Percentiles rank a stretch among this genome's conserved stretches.
Evolutionary conservation across 1,140 invertebrate species (phyloP).

Genomic region (Elymnias hypermnestra): DNA sequence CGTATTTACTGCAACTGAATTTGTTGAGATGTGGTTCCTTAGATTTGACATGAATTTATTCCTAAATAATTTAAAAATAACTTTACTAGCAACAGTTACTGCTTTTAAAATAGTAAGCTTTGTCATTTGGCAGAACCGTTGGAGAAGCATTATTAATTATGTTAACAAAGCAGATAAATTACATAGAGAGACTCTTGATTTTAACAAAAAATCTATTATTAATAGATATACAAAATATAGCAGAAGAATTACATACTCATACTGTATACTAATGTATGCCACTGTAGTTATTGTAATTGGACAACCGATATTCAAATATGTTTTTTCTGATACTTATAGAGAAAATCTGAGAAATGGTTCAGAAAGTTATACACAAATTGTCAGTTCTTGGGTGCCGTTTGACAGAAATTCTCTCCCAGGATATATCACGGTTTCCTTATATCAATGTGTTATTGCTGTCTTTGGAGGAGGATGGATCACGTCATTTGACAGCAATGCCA

Average conservation of each 20-base stretch:
- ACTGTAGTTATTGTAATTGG: conserved; percentile 49
- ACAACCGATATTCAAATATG: conserved; percentile 48
- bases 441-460: conserved; percentile 39
- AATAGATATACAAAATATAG: conserved; percentile 44
- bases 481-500: conserved; percentile 43
- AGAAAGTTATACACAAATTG: conserved; percentile 34
- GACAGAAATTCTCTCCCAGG: conserved; percentile 36
- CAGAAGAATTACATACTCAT: conserved; percentile 51
- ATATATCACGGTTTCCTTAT: conserved; percentile 29
- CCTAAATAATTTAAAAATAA: conserved; percentile 59
- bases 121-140: conserved; percentile 46
- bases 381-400: conserved; percentile 53
- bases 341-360: conserved; percentile 41
- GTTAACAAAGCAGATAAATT: conserved; percentile 42
- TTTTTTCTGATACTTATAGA: conserved; percentile 38
- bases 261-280: conserved; percentile 54
- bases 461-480: conserved; percentile 54
- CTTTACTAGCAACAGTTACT: conserved; percentile 50
- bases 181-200: conserved; percentile 27
- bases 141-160: conserved; percentile 53
- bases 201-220: conserved; percentile 31
- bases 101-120: conserved; percentile 50
- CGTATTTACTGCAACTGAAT: conserved; percentile 49
- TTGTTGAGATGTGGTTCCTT: conserved; percentile 53
- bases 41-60: conserved; percentile 49